Conservation (phyloP, 1,140 invertebrate species). For the Berghia stephanieae region DNA sequence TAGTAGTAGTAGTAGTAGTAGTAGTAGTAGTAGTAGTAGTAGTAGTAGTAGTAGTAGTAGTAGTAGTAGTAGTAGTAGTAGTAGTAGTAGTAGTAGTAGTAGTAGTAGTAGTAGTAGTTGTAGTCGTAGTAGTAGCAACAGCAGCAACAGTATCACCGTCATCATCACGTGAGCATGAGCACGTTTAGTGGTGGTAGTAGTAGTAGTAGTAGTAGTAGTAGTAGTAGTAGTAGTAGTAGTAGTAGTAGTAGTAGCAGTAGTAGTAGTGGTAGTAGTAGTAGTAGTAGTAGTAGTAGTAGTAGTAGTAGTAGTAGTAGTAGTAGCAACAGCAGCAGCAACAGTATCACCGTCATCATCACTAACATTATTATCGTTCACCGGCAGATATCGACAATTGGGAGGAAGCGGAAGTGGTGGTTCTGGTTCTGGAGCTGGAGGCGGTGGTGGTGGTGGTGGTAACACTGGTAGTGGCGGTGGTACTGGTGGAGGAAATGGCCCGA, state of each 20-base stretch:
- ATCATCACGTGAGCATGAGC: neutral
- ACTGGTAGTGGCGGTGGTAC: neutral
- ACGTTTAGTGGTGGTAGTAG: conserved; percentile 9
- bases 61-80: conserved; percentile 22
- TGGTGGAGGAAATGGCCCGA: neutral
- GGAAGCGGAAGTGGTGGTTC: too few species aligned
- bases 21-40: conserved; percentile 25
- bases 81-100: conserved; percentile 12
- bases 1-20: conserved; percentile 29
- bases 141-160: neutral
- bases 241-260: conserved; percentile 27
- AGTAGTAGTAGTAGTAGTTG: too few species aligned
- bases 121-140: too few species aligned
- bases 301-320: conserved; percentile 31
- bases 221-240: conserved; percentile 25
- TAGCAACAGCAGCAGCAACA: conserved; percentile 23
- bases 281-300: conserved; percentile 25
- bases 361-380: too few species aligned
- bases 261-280: conserved; percentile 8
- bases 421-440: too few species aligned
- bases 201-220: conserved; percentile 29
- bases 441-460: too few species aligned
- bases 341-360: too few species aligned
- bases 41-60: conserved; percentile 28
- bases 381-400: too few species aligned